Conservation (phyloP, 2,888 invertebrate species). For the Anoplius nigerrimus region DNA sequence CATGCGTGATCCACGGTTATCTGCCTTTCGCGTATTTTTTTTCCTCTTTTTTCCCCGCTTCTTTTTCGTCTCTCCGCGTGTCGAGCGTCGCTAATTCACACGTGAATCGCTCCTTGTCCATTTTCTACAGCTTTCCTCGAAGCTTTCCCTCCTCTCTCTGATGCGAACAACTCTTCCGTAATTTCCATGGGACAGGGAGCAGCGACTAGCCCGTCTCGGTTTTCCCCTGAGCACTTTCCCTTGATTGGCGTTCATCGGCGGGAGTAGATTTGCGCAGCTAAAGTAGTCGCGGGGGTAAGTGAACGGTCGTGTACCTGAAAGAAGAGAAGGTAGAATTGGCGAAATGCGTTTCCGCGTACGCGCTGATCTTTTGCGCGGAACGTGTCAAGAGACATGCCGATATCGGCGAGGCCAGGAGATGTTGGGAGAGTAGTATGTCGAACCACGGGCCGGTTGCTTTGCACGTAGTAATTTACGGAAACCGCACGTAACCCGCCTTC, state of each 20-base stretch:
- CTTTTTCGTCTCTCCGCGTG: not conserved
- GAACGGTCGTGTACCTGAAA: too few relatives aligned
- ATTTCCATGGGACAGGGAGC: conserved; percentile 20
- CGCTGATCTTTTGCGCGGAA: conserved; percentile 26
- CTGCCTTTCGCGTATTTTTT: not conserved
- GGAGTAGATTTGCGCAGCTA: too few relatives aligned
- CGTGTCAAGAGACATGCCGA: conserved; percentile 33
- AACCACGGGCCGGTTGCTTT: conserved; percentile 40
- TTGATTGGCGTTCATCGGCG: not conserved
- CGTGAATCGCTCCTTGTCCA: conserved; percentile 20
- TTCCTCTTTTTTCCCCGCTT: conserved; percentile 14
- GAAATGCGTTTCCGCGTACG: conserved; percentile 6
- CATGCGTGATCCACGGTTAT: too few relatives aligned
- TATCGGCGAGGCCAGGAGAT: conserved; percentile 16
- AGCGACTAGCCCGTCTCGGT: not conserved
- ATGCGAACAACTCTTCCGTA: conserved; percentile 15
- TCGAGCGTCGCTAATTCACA: conserved; percentile 31
- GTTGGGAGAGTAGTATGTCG: conserved; percentile 21
- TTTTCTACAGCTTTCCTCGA: conserved; percentile 14
- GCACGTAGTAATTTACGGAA: conserved; percentile 69
- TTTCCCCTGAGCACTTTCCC: conserved; percentile 13
- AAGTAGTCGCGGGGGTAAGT: too few relatives aligned
- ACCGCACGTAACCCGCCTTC: conserved; percentile 67
- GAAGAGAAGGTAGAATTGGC: too few relatives aligned
- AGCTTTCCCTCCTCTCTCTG: conserved; percentile 5